phyloP scores from a whole-genome alignment of 2,797 vertebrate species.

The Triplophysa yarkandensis region DNA sequence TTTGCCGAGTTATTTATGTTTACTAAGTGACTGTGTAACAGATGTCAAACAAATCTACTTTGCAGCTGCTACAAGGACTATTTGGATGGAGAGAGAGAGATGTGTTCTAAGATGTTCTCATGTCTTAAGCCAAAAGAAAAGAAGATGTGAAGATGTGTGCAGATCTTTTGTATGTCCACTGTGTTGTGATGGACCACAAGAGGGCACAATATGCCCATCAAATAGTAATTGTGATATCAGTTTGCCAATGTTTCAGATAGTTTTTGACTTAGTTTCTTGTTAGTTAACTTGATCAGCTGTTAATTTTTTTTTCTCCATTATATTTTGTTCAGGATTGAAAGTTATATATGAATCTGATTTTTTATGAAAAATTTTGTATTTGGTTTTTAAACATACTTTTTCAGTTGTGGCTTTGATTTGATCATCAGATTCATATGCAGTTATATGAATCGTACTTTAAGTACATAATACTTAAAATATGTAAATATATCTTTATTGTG shows the following conservation, averaged over 20 bases:
- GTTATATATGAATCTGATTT: not conserved
- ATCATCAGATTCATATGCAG: not conserved
- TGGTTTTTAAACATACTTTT: not conserved
- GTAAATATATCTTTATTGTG: not conserved
- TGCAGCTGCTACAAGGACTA: slow-evolving; percentile 49
- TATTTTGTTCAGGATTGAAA: not conserved
- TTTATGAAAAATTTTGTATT: too few species aligned
- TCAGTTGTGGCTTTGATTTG: not conserved
- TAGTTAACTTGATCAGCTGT: not conserved
- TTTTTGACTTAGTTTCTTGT: slow-evolving; percentile 5
- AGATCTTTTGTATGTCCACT: not conserved
- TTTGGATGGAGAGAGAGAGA: slow-evolving; percentile 50
- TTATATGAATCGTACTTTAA: not conserved
- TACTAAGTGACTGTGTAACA: not conserved
- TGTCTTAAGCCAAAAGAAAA: slow-evolving; percentile 34
- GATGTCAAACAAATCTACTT: slow-evolving; percentile 6
- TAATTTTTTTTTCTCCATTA: not conserved
- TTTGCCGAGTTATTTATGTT: not conserved
- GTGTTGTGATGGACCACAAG: slow-evolving; percentile 34
- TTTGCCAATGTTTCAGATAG: too few species aligned
- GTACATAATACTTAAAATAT: not conserved
- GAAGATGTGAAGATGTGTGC: slow-evolving; percentile 28
- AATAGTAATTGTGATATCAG: not conserved
- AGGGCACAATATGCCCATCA: slow-evolving; percentile 33
- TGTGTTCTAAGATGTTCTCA: slow-evolving; percentile 57